Base-by-base conservation (phyloP, 2,113 vertebrate genomes). In the Polyodon spathula region DNA sequence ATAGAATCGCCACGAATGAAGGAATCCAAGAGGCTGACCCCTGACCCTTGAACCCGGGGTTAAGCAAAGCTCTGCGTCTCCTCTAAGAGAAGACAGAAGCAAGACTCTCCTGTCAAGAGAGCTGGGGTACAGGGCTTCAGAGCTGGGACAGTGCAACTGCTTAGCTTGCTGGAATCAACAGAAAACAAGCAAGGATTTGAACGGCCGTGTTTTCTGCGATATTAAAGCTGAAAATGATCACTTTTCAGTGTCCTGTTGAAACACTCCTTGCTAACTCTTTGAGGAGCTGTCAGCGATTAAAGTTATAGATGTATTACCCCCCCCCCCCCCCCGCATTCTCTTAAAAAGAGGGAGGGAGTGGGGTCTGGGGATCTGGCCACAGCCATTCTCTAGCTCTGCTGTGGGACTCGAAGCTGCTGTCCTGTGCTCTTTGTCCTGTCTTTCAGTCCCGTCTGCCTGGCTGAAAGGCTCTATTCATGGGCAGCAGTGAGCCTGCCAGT, bases 391-490 rank as follows among this genome's bases (percentile, higher is more conserved):
- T 76, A 81, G 78, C 81, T 84, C 81, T 84, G 85, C 82, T 85
- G 83, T 85, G 82, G 78, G 81, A 78, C 80, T 84, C 78, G 81
- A 84, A 87, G 85, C 81, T 78, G 79, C 82, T 84, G 82, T 81
- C 81, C 80, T 82, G 71, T 78, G 80, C 78, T 79, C 81, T 87
- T 88, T 88, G 86, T 87, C 78, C 78, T 81, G 84, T 79, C 79
- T 86, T 84, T 87, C 85, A 86, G 84, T 76, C 80, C 80, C 84
- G 83, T 85, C 84, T 86, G 80, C 84, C 81, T 73, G 81, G 81
- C 80, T 87, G 81, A 87, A 88, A 88, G 86, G 82, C 76, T 80
- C 78, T 77, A 86, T 88, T 88, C 83, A 86, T 84, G 74, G 68
- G 76, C 66, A 71, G 69, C 72, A 74, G 78, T 83, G 82, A 81